phyloP scores from a whole-genome alignment of 2,888 invertebrate genomes.

The Cantharis flavilabris region DNA sequence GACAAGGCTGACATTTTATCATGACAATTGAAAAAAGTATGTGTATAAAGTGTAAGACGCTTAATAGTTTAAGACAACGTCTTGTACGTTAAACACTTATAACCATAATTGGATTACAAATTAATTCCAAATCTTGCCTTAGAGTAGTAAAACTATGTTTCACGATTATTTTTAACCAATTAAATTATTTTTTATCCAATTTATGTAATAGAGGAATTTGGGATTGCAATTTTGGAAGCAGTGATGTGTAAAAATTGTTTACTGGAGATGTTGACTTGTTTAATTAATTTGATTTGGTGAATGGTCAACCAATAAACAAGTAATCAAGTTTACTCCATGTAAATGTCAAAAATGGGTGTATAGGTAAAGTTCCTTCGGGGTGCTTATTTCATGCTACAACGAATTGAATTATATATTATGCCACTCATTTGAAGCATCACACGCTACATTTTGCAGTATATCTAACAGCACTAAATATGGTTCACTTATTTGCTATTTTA shows the following conservation, averaged over 20 bases:
- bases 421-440: conserved; percentile 26
- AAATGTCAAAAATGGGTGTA: conserved; percentile 23
- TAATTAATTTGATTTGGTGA: conserved; percentile 5
- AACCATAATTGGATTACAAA: conserved; percentile 32
- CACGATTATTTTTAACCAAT: not conserved
- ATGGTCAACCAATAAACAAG: conserved; percentile 26
- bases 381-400: conserved; percentile 30
- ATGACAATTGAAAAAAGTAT: conserved; percentile 46
- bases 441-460: conserved; percentile 18
- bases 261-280: not conserved
- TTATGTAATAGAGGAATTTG: not conserved
- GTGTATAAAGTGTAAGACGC: conserved; percentile 44
- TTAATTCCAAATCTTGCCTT: conserved; percentile 19
- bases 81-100: conserved; percentile 40
- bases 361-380: conserved; percentile 26
- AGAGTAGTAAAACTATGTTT: not conserved
- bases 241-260: not conserved
- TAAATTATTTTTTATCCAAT: not conserved
- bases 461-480: conserved; percentile 9
- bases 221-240: not conserved
- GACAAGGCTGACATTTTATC: conserved; percentile 41
- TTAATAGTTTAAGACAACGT: conserved; percentile 42
- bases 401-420: conserved; percentile 25
- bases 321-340: conserved; percentile 25
- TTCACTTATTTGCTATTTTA: conserved; percentile 5